Evolutionary conservation across 2,888 invertebrate species (phyloP).

Genomic region (Acrobasis consociella): DNA sequence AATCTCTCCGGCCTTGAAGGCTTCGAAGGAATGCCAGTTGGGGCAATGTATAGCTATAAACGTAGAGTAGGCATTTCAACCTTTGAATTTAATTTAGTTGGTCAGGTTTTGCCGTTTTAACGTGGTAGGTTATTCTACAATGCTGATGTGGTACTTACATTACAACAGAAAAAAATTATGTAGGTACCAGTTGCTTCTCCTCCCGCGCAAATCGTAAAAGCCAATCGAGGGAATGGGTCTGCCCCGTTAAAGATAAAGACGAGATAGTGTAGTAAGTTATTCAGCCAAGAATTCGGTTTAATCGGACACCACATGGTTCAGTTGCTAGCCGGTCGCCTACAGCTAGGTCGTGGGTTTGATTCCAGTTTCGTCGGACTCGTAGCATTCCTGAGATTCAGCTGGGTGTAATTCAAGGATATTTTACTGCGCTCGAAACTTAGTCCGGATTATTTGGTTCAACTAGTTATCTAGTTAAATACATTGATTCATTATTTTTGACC

Average conservation of each 20-base stretch:
- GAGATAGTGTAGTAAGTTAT: background rate
- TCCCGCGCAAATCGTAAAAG: no score
- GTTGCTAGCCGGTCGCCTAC: background rate
- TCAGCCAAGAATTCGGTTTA: background rate
- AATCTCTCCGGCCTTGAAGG: conserved; percentile 35
- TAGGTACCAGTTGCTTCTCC: no score
- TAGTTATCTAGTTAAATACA: no score
- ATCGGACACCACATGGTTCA: background rate
- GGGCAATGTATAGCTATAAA: background rate
- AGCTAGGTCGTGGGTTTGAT: conserved; percentile 11
- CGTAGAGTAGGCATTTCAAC: background rate
- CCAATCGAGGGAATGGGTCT: no score
- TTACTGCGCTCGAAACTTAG: background rate
- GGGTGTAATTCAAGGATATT: conserved; percentile 6
- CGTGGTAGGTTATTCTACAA: background rate
- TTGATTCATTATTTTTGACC: no score
- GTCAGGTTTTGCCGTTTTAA: background rate
- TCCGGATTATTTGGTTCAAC: background rate
- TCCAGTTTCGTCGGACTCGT: conserved; percentile 2
- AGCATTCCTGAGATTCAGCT: conserved; percentile 13
- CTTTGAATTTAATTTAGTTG: conserved; percentile 1
- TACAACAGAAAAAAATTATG: no score
- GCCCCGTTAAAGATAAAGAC: no score
- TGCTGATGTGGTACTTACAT: no score
- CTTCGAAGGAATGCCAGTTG: conserved; percentile 30